Conservation (phyloP, 2,888 invertebrate genomes). For the Leucania comma region DNA sequence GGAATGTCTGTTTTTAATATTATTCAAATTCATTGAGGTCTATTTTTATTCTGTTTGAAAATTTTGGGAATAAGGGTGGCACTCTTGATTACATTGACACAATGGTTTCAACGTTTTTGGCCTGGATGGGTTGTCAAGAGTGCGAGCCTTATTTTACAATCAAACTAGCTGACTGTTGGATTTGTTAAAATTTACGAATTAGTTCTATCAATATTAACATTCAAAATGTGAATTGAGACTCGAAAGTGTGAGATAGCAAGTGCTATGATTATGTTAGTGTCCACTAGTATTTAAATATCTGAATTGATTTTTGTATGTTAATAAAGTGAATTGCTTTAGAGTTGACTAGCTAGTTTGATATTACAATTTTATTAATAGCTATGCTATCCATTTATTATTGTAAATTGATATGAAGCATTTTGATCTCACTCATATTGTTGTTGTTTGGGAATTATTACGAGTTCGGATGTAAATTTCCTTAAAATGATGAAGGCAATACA, state of each 20-base stretch:
- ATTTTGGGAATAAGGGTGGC: constrained; percentile 33
- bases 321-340: constrained; percentile 68
- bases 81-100: constrained; percentile 18
- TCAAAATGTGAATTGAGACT: constrained; percentile 64
- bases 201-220: constrained; percentile 57
- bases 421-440: constrained; percentile 86
- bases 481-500: constrained; percentile 78
- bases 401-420: constrained; percentile 75
- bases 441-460: constrained; percentile 72
- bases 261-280: constrained; percentile 72
- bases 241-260: constrained; percentile 61
- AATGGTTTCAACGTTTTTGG: constrained; percentile 18
- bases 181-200: constrained; percentile 50
- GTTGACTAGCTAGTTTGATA: constrained; percentile 67
- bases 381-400: constrained; percentile 71
- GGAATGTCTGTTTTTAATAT: constrained; percentile 87
- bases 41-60: constrained; percentile 69
- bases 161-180: constrained; percentile 59
- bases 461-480: constrained; percentile 75
- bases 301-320: constrained; percentile 67
- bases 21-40: constrained; percentile 81
- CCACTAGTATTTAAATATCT: constrained; percentile 63
- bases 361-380: constrained; percentile 63
- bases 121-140: constrained; percentile 2
- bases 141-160: constrained; percentile 45